These are phyloP conservation scores for Anthopleura xanthogrammica DNA, from an alignment of 92 coral and sea anemone species.

Conservation along the genomic window DNA sequence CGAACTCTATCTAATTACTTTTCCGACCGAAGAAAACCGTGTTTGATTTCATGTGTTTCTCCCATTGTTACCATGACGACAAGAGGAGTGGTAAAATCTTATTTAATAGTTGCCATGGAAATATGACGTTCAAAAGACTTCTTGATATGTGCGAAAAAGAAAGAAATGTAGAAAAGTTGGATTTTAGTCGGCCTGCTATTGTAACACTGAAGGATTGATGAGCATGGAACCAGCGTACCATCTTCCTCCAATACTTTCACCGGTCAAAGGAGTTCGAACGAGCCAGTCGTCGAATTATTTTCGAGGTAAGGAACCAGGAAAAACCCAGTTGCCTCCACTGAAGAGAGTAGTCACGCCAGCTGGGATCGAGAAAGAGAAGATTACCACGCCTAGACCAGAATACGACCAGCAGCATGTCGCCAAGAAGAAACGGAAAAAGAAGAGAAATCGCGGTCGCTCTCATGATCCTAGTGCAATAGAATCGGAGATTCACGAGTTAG, in stretches of 20 bases:
- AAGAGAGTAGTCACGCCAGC: neutral
- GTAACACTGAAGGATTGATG: no score
- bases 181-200: no score
- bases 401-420: neutral
- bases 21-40: no score
- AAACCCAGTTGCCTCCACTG: neutral
- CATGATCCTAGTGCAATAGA: neutral
- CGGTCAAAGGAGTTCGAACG: neutral
- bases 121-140: no score
- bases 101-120: no score
- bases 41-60: no score
- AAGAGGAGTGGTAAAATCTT: no score
- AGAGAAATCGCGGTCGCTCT: conserved; percentile 1
- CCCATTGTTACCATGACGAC: no score
- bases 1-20: no score
- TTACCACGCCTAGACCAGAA: neutral
- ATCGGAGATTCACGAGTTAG: neutral
- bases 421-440: neutral
- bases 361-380: neutral
- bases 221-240: neutral
- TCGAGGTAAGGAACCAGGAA: neutral
- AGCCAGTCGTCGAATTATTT: neutral
- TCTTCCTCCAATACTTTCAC: neutral
- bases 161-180: neutral
- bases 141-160: neutral